These are phyloP conservation scores for Drosophila pegasa DNA, from an alignment of 2,888 invertebrate species.

Conservation along the genomic window DNA sequence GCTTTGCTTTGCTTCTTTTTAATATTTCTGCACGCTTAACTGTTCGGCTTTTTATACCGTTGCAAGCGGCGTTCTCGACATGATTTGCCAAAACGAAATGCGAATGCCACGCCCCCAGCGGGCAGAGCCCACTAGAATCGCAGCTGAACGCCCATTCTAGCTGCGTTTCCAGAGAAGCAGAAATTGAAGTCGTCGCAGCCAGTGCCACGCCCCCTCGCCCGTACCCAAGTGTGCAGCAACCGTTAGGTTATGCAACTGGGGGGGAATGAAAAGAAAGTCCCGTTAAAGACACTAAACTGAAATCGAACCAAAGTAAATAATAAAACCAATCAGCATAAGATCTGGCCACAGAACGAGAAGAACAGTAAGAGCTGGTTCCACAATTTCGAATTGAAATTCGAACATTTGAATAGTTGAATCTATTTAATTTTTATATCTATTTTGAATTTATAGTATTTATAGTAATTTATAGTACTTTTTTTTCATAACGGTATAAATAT, in stretches of 20 bases:
- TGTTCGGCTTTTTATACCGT: slow-evolving; percentile 71
- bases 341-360: neutral
- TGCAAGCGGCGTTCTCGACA: slow-evolving; percentile 67
- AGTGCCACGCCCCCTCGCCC: neutral
- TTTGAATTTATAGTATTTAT: no score
- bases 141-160: neutral
- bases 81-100: slow-evolving; percentile 67
- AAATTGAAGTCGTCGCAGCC: slow-evolving; percentile 15
- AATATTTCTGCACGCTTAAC: slow-evolving; percentile 74
- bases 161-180: slow-evolving; percentile 1
- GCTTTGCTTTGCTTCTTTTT: slow-evolving; percentile 56
- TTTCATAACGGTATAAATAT: no score
- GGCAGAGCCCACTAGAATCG: neutral
- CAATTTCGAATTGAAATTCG: neutral
- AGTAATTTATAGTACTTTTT: no score
- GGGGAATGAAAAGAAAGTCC: slow-evolving; percentile 17
- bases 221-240: slow-evolving; percentile 4
- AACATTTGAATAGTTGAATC: neutral
- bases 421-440: no score
- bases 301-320: slow-evolving; percentile 41
- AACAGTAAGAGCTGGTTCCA: slow-evolving; percentile 19
- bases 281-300: slow-evolving; percentile 56
- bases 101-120: slow-evolving; percentile 5
- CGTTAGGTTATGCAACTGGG: slow-evolving; percentile 43
- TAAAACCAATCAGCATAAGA: slow-evolving; percentile 31